Evolutionary conservation across 2,797 vertebrate species (phyloP).

Genomic region (Gambusia yucatana): DNA sequence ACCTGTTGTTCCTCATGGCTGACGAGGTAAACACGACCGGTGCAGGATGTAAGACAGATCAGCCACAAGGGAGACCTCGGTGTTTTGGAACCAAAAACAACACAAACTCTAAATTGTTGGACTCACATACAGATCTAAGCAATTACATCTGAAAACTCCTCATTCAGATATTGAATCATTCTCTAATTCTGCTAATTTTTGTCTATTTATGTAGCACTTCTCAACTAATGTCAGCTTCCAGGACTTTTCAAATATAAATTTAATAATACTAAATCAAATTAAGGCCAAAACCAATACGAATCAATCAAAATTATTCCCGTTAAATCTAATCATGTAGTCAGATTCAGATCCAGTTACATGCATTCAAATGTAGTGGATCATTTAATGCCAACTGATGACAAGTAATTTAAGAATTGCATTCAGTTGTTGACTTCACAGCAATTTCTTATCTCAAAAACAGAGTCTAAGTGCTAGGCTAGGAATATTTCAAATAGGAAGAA

Average conservation of each 20-base stretch:
- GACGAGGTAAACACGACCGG: constrained; percentile 60
- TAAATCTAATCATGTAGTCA: neutral
- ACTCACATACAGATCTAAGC: too few species aligned
- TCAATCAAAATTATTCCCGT: neutral
- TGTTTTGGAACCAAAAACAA: neutral
- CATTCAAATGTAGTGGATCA: neutral
- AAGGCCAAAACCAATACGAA: neutral
- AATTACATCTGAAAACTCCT: neutral
- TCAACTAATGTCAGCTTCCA: neutral
- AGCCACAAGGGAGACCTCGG: neutral
- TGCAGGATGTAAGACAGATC: constrained; percentile 23
- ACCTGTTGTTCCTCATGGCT: constrained; percentile 57
- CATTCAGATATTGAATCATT: neutral
- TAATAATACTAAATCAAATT: neutral
- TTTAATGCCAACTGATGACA: neutral
- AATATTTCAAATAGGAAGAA: neutral
- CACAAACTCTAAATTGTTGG: neutral
- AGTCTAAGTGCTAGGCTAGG: too few species aligned
- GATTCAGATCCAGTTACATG: neutral
- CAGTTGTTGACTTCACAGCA: neutral
- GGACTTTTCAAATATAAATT: neutral
- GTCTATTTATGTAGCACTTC: neutral
- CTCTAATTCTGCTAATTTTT: neutral
- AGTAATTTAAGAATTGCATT: neutral
- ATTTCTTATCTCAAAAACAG: neutral